These are phyloP conservation scores for Timandra comae DNA, from an alignment of 2,888 invertebrate genomes.

Conservation along the genomic window DNA sequence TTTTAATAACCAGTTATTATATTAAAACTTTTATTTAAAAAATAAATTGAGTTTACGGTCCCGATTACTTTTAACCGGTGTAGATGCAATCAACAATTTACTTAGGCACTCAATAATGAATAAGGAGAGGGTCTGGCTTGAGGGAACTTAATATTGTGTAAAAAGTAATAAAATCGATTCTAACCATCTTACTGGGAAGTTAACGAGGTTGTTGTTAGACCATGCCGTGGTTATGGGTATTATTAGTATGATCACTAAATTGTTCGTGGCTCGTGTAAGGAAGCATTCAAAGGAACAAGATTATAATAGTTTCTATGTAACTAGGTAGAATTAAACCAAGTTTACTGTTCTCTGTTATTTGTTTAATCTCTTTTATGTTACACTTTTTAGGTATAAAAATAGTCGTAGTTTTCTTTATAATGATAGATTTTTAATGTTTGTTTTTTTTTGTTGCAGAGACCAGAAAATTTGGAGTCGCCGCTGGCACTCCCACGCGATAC, in stretches of 20 bases:
- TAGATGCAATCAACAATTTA: constrained; percentile 53
- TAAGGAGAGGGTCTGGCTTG: constrained; percentile 24
- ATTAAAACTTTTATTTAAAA: constrained; percentile 6
- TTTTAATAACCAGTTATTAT: constrained; percentile 14
- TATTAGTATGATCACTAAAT: constrained; percentile 33
- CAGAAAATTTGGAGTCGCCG: constrained; percentile 85
- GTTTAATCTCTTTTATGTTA: not conserved
- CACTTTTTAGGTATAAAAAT: not conserved
- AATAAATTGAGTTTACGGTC: constrained; percentile 32
- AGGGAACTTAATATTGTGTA: constrained; percentile 32
- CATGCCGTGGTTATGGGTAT: constrained; percentile 37
- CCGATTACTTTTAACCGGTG: constrained; percentile 35
- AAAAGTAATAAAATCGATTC: constrained; percentile 53
- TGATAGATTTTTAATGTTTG: not conserved
- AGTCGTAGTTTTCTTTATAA: not conserved
- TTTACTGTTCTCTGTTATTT: not conserved
- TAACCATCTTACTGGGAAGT: constrained; percentile 56
- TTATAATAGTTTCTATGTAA: not conserved
- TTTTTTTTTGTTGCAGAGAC: constrained; percentile 80
- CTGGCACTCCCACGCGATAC: constrained; percentile 82
- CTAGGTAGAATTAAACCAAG: too few relatives aligned
- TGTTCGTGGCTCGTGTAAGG: constrained; percentile 20
- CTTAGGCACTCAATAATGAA: constrained; percentile 25
- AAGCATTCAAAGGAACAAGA: constrained; percentile 3
- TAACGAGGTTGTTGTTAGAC: constrained; percentile 46